These are phyloP conservation scores for Taphrorychus bicolor DNA, from an alignment of 2,888 invertebrate genomes.

Conservation along the genomic window DNA sequence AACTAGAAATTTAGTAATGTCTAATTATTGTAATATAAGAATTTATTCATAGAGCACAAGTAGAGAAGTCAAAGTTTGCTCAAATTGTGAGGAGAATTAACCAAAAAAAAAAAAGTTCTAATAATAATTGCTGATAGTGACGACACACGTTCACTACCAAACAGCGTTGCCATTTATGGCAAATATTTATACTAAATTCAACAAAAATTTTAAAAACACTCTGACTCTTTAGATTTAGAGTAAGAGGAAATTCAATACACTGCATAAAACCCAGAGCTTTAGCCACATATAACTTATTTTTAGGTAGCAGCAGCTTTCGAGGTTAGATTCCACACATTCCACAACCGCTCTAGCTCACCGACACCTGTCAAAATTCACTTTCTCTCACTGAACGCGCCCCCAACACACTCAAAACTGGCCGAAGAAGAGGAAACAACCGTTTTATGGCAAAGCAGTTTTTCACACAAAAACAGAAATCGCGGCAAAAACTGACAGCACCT, in stretches of 20 bases:
- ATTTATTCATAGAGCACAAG: too few species aligned
- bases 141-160: neutral
- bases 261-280: neutral
- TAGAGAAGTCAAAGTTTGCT: too few species aligned
- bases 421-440: neutral
- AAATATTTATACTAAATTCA: too few species aligned
- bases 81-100: too few species aligned
- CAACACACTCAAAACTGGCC: neutral
- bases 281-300: constrained; percentile 24
- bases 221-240: constrained; percentile 9
- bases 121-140: neutral
- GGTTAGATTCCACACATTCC: constrained; percentile 33
- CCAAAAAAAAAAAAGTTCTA: too few species aligned
- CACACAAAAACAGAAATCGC: neutral
- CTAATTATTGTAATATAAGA: neutral
- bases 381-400: constrained; percentile 7
- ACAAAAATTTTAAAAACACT: too few species aligned
- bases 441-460: neutral
- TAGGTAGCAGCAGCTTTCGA: constrained; percentile 17
- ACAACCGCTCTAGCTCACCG: neutral
- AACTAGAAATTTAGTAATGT: neutral
- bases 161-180: neutral
- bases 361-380: constrained; percentile 12
- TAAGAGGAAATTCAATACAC: too few species aligned
- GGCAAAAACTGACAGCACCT: constrained; percentile 43